Conservation (phyloP, 2,113 vertebrate species). For the Cavia porcellus region DNA sequence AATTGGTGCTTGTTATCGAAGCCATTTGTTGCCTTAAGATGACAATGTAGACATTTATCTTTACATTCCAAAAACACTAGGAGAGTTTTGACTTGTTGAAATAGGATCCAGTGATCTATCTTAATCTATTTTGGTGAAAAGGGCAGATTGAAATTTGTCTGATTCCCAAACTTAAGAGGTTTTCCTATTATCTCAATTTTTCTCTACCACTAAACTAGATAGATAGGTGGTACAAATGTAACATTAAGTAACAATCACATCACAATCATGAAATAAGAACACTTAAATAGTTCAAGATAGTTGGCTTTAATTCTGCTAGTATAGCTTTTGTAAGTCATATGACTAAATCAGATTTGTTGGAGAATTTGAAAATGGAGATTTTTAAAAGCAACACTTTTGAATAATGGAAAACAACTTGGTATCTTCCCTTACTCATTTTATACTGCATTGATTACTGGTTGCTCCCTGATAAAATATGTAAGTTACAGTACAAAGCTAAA, state of each 20-base stretch:
- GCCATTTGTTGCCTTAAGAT: not conserved
- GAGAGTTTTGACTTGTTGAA: constrained; percentile 32
- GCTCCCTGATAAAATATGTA: not conserved
- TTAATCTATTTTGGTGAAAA: not conserved
- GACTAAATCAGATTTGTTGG: not conserved
- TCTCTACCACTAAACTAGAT: not conserved
- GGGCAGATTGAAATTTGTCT: not conserved
- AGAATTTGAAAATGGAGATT: not conserved
- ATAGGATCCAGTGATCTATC: not conserved
- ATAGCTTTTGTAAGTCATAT: not conserved
- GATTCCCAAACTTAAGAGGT: not conserved
- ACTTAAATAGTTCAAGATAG: not conserved
- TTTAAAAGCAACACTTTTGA: not conserved
- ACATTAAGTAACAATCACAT: not conserved
- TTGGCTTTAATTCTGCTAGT: not conserved
- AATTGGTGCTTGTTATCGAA: not conserved
- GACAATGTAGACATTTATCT: not conserved
- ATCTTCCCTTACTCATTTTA: constrained; percentile 1
- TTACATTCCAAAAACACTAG: not conserved
- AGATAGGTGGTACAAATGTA: not conserved
- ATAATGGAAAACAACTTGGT: constrained; percentile 30
- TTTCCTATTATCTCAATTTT: not conserved
- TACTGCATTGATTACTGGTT: not conserved
- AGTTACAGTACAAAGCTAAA: not conserved
- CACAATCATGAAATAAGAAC: not conserved